A percentile compares a stretch with the other conserved stretches of the same genome.
Conservation (phyloP, 1,140 invertebrate species). For the Leptopilina boulardi region DNA sequence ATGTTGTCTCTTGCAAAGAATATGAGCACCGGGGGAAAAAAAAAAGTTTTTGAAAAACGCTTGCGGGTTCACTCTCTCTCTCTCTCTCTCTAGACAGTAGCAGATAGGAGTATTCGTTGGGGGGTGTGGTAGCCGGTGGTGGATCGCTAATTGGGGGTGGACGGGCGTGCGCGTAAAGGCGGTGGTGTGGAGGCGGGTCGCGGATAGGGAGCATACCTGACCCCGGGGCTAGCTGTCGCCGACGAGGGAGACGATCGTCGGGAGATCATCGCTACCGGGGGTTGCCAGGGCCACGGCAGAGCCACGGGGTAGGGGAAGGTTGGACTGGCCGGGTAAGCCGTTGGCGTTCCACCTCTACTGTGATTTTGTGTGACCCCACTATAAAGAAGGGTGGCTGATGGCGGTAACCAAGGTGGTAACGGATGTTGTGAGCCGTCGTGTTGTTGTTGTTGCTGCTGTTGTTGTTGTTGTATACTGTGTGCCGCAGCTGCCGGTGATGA, state of each 20-base stretch:
- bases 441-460: conserved; percentile 63
- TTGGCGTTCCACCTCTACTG: conserved; percentile 61
- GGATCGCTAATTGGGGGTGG: conserved; percentile 69
- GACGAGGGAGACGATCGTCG: conserved; percentile 69
- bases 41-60: not conserved
- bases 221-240: conserved; percentile 51
- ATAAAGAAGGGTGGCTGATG: conserved; percentile 54
- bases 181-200: conserved; percentile 65
- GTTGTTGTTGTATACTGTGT: conserved; percentile 56
- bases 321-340: conserved; percentile 62
- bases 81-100: not conserved
- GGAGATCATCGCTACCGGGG: conserved; percentile 67
- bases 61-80: too few relatives aligned
- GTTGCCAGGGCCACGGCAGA: conserved; percentile 72
- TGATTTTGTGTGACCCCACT: conserved; percentile 61
- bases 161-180: conserved; percentile 61
- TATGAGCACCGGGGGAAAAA: conserved; percentile 5
- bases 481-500: conserved; percentile 62
- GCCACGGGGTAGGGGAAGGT: conserved; percentile 66
- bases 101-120: not conserved
- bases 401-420: conserved; percentile 53
- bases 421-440: conserved; percentile 44
- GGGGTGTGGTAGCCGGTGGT: conserved; percentile 34
- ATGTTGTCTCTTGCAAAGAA: conserved; percentile 3
- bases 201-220: conserved; percentile 72